Evolutionary conservation across 2,888 invertebrate genomes (phyloP), one percentile per base, ranked within the genome.

Genomic region (Leptura quadrifasciata): DNA sequence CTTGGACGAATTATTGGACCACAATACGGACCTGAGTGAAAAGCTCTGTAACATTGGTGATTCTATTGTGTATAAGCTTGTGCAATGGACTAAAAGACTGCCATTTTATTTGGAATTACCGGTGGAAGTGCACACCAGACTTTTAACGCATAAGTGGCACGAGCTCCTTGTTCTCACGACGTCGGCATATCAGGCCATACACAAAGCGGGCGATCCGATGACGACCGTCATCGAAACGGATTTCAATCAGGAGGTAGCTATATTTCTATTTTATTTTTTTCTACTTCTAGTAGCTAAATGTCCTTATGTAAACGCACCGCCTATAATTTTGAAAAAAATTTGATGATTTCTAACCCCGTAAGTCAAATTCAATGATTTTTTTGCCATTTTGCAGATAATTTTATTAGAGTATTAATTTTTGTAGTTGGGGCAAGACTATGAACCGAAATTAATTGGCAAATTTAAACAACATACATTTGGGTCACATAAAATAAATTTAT

Each of bases 121-220:
- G 70, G 96, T 98, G 86, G 97, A 98, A 90, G 96, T 97, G 79
- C 98, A 97, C 90, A 98, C 98, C 80, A 95, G 97, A 91, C 92
- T 99, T 84, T 91, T 99, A 87, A 98, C 98, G 87, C 97, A 97
- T 91, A 97, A 98, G 90, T 99, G 99, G 99, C 98, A 98, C 90
- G 97, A 97, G 91, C 94, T 97, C 86, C 93, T 97, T 86, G 97
- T 97, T 85, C 92, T 97, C 85, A 97, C 97, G 80, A 97, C 97
- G 77, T 97, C 97, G 75, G 97, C 97, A 70, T 97, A 97, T 89
- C 97, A 97, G 88, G 97, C 97, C 82, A 94, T 97, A 90, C 95
- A 97, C 87, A 86, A 89, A 15, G 81, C 78, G 52, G 82, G 84
- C 39, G 85, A 83, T 57, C 82, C 81, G 72, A 78, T 91, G 90